These are phyloP conservation scores for Drosophila ohnishii DNA, from an alignment of 1,140 invertebrate genomes.

Conservation along the genomic window DNA sequence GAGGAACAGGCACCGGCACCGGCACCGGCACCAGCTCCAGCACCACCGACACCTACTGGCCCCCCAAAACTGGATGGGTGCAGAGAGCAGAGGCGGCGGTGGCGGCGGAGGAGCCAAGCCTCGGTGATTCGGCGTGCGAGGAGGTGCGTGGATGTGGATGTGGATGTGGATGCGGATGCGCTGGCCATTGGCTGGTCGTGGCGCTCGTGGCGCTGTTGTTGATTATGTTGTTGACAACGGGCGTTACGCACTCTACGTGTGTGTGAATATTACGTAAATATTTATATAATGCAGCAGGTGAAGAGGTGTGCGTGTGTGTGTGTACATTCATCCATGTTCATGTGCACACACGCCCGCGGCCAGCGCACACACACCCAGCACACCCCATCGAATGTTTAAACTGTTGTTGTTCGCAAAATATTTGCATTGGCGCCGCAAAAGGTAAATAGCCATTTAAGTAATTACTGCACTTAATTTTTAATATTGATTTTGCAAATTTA, in stretches of 20 bases:
- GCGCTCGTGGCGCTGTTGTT: constrained; percentile 60
- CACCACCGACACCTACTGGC: constrained; percentile 13
- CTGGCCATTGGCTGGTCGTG: constrained; percentile 31
- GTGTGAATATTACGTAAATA: constrained; percentile 76
- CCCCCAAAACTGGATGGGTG: constrained; percentile 10
- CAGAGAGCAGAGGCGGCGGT: neutral
- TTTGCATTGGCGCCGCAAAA: constrained; percentile 64
- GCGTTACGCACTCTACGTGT: constrained; percentile 77
- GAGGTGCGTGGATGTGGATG: no score
- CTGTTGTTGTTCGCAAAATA: constrained; percentile 74
- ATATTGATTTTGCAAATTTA: constrained; percentile 80
- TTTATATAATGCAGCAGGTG: constrained; percentile 82
- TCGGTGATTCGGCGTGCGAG: constrained; percentile 10
- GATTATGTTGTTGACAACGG: constrained; percentile 83
- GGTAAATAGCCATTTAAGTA: constrained; percentile 78
- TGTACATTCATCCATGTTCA: constrained; percentile 38
- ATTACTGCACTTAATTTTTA: constrained; percentile 79
- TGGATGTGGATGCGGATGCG: constrained; percentile 5
- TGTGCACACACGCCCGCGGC: constrained; percentile 65
- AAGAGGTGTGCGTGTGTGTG: constrained; percentile 19
- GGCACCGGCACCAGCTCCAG: neutral
- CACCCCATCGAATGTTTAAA: constrained; percentile 40
- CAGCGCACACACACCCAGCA: constrained; percentile 25
- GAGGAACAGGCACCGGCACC: neutral
- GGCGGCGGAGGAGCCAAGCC: neutral